A percentile compares a stretch with the other conserved stretches of the same genome.
Conservation (phyloP, 2,888 invertebrate species). For the Parascotia fuliginaria region DNA sequence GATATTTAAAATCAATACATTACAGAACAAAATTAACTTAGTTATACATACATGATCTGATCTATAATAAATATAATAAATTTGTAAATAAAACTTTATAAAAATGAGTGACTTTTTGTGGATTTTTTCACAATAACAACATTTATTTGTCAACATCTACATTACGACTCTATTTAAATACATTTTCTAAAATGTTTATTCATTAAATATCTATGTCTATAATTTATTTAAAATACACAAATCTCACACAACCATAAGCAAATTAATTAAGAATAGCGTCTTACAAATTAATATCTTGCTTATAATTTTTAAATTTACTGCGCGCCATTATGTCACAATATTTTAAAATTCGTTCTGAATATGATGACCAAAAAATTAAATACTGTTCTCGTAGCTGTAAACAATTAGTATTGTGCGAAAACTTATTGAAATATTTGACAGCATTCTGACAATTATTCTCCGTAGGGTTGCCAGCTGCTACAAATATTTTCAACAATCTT, state of each 20-base stretch:
- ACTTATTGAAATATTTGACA: neutral
- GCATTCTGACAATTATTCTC: too few species aligned
- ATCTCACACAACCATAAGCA: conserved; percentile 19
- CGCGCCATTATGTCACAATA: conserved; percentile 23
- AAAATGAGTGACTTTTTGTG: conserved; percentile 19
- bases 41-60: conserved; percentile 16
- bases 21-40: conserved; percentile 44
- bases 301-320: conserved; percentile 17
- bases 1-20: conserved; percentile 44
- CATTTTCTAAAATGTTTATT: conserved; percentile 31
- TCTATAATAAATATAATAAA: conserved; percentile 15
- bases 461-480: neutral
- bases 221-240: conserved; percentile 25
- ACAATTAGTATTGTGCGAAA: neutral
- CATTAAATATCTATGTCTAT: conserved; percentile 34
- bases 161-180: conserved; percentile 28
- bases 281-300: conserved; percentile 25
- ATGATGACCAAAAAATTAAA: too few species aligned
- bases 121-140: conserved; percentile 29
- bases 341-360: conserved; percentile 11
- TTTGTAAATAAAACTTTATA: conserved; percentile 25
- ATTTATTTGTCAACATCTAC: conserved; percentile 32
- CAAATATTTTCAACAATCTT: conserved; percentile 5
- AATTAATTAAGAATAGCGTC: conserved; percentile 26
- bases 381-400: neutral